Conservation (phyloP, 2,888 invertebrate species). For the Arge pagana region DNA sequence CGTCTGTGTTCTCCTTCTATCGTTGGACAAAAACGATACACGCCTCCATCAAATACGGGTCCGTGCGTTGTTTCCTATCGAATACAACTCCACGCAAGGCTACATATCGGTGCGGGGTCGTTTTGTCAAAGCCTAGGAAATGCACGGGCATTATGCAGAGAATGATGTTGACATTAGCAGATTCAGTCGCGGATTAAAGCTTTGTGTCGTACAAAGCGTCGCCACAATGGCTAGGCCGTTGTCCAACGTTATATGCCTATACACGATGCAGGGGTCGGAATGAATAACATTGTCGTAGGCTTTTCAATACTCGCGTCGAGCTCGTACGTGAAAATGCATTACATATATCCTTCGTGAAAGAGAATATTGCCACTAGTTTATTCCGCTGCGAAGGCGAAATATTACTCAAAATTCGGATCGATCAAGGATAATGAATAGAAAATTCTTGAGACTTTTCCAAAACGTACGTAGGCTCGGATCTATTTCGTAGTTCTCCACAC, state of each 20-base stretch:
- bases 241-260: conserved; percentile 38
- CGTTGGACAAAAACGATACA: conserved; percentile 3
- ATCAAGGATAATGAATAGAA: too few species aligned
- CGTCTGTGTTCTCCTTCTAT: conserved; percentile 14
- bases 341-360: too few species aligned
- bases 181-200: conserved; percentile 56
- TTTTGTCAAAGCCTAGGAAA: conserved; percentile 5
- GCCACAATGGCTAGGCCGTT: conserved; percentile 46
- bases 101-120: conserved; percentile 16
- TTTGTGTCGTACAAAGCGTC: conserved; percentile 50
- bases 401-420: too few species aligned
- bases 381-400: too few species aligned
- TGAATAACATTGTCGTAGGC: too few species aligned
- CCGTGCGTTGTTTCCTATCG: background rate
- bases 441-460: too few species aligned
- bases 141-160: conserved; percentile 27
- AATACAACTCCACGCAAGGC: conserved; percentile 1
- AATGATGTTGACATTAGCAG: conserved; percentile 54
- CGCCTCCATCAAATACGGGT: background rate
- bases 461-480: too few species aligned
- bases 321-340: too few species aligned
- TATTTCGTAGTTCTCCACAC: background rate
- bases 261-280: too few species aligned
- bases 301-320: too few species aligned
- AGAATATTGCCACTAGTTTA: too few species aligned